Base-by-base conservation (phyloP, 2,888 invertebrate genomes). In the Noctuana brunneofusca region DNA sequence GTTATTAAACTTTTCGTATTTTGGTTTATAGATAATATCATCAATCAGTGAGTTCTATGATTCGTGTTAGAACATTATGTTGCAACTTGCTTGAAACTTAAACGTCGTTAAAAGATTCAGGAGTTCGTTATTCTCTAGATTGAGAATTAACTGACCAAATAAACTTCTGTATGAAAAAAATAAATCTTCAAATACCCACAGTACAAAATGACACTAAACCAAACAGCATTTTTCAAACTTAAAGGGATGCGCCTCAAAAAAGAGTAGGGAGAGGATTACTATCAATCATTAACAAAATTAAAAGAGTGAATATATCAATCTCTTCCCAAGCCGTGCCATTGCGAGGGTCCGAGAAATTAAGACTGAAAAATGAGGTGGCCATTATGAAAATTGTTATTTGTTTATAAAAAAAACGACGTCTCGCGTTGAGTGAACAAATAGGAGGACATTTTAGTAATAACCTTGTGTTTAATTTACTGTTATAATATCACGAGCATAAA, bases 301-400 rank as follows among this genome's bases (percentile, higher is more conserved):
- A 87, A 87, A 81, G 79, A 78, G 76, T 77, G 76, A 79, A 87
- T 84, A 83, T 87, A 87, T 88, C 87, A 87, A 88, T 88, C 87
- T 88, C 85, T 87, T 88, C 81, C 86, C 79, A 77, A 72, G 75
- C 65, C 72, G 73, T 74, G 77, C 75, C 75, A 71, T 43, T 62
- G 58, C 49, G 70, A 69, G 78, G 74, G 75, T 69, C 68, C 64
- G 75, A 75, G 76, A 83, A 86, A 86, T 87, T 86, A 89, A 86
- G 83, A 78, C 79, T 73, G 85, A 87, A 84, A 87, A 87, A 89
- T 88, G 81, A 76, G 75, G 71, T 59, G 72, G 66, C 82, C 79
- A 86, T 87, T 87, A 87, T 79, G 80, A 72, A 83, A 86, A 89
- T 88, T 80, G 81, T 86, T 81, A 85, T 89, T 88, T 87, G 83